A percentile compares a stretch with the other conserved stretches of the same genome.
phyloP scores from a whole-genome alignment of 2,888 invertebrate species.

The Craniophora ligustri region DNA sequence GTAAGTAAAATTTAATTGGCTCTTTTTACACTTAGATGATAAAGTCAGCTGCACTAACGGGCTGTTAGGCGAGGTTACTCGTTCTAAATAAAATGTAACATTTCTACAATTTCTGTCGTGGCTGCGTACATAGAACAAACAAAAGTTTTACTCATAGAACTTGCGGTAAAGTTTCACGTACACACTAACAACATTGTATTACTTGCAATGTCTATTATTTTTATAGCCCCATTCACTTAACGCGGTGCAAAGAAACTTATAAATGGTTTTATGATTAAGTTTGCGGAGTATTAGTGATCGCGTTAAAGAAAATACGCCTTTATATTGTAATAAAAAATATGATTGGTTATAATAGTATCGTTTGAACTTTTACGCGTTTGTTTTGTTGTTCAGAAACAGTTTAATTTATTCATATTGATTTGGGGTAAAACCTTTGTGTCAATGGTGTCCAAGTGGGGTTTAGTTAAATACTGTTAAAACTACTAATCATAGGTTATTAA shows the following conservation, averaged over 20 bases:
- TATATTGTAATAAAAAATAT: conserved; percentile 47
- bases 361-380: conserved; percentile 29
- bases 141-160: conserved; percentile 21
- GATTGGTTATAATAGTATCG: conserved; percentile 22
- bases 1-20: too few relatives aligned
- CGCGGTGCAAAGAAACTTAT: conserved; percentile 41
- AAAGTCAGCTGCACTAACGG: too few relatives aligned
- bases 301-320: conserved; percentile 27
- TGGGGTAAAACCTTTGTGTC: too few relatives aligned
- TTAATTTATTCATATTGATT: conserved; percentile 20
- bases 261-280: conserved; percentile 41
- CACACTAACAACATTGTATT: conserved; percentile 33
- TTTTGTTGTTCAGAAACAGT: conserved; percentile 34
- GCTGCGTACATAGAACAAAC: neutral
- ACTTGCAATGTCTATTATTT: conserved; percentile 43
- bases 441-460: too few relatives aligned
- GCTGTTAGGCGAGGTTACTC: too few relatives aligned
- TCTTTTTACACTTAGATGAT: too few relatives aligned
- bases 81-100: too few relatives aligned
- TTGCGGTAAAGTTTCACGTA: conserved; percentile 36
- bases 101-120: too few relatives aligned
- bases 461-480: too few relatives aligned
- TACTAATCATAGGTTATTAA: too few relatives aligned
- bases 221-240: conserved; percentile 43
- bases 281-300: conserved; percentile 22